Evolutionary conservation across 2,888 invertebrate genomes (phyloP), one percentile per base, ranked within the genome.

Genomic region (Standfussiana lucernea): DNA sequence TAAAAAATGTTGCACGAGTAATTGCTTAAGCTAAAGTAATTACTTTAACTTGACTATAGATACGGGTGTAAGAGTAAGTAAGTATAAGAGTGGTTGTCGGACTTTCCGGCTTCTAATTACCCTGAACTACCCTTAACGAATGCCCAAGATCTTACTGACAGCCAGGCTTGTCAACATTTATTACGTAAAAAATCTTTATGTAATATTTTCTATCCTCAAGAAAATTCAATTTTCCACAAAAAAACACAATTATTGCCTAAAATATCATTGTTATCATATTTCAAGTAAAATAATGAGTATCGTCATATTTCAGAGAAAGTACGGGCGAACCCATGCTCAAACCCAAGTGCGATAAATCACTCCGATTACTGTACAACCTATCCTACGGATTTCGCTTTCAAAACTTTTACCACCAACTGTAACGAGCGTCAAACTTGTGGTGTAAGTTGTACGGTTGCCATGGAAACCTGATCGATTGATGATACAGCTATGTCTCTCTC

Each of bases 391-490:
- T 67, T 71, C 42, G 47, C 67, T 21, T 56, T n/a, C 42, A 68
- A 77, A 76, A 76, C 66, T 79, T 53, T 84, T 72, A 65, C 13
- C 32, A 24, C 47, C 21, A 21, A 69, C 65, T 75, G 77, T 75
- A 61, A 37, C 32, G 37, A 35, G 13, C 21, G 61, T 70, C 1
- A 53, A 80, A 88, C 89, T 89, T 89, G 72, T 70, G 87, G 59
- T 79, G 83, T 67, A 77, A 71, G 68, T 79, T 88, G 88, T 88
- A 86, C 85, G 40, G 94, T 94, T 89, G 75, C 93, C 92, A 95
- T 94, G 91, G 93, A 78, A 89, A 95, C 95, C 84, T 90, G 89
- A 95, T 95, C 95, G 95, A 95, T 95, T 94, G 94, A 89, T 90
- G 90, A 91, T 90, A 91, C 90, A 79, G 47, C 66, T 76, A 42